Evolutionary conservation across 2,797 vertebrate species (phyloP).

Genomic region (Caiman crocodilus): DNA sequence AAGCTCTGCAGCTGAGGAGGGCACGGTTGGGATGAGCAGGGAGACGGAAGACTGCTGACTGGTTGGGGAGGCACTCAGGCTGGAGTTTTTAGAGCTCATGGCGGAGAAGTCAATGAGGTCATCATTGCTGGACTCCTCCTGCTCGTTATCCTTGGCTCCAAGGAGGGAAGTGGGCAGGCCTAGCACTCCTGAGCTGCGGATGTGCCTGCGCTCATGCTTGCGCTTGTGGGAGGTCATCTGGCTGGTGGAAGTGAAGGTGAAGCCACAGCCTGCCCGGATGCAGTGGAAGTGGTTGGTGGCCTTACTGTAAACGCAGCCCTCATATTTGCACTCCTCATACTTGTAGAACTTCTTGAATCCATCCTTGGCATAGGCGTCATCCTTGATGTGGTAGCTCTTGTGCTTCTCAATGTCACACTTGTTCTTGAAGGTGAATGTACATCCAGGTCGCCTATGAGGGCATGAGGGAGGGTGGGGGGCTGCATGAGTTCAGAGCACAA

Average conservation of each 20-base stretch:
- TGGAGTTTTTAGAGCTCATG: slow-evolving; percentile 99
- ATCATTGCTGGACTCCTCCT: slow-evolving; percentile 97
- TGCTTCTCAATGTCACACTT: slow-evolving; percentile 99
- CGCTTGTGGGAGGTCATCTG: slow-evolving; percentile 99
- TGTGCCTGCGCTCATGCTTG: slow-evolving; percentile 96
- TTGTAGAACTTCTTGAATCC: slow-evolving; percentile 99
- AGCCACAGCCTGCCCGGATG: slow-evolving; percentile 97
- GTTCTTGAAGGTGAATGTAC: slow-evolving; percentile 99
- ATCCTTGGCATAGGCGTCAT: slow-evolving; percentile 98
- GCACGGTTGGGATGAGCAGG: slow-evolving; percentile 85
- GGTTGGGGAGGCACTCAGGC: slow-evolving; percentile 98
- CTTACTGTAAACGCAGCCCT: slow-evolving; percentile 99
- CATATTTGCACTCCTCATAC: slow-evolving; percentile 98
- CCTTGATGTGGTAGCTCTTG: slow-evolving; percentile 99
- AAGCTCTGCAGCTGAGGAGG: slow-evolving; percentile 81
- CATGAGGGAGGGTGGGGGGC: slow-evolving; percentile 40
- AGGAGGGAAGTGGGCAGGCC: slow-evolving; percentile 90
- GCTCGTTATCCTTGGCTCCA: slow-evolving; percentile 92
- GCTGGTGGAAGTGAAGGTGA: slow-evolving; percentile 99
- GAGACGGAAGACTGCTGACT: slow-evolving; percentile 92
- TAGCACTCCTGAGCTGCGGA: slow-evolving; percentile 91
- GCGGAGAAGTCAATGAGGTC: slow-evolving; percentile 98
- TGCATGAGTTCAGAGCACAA: not conserved
- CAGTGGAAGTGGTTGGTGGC: slow-evolving; percentile 99
- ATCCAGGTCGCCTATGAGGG: slow-evolving; percentile 91